Evolutionary conservation across 2,888 invertebrate species (phyloP).

Genomic region (Himalopsyche tibetana): DNA sequence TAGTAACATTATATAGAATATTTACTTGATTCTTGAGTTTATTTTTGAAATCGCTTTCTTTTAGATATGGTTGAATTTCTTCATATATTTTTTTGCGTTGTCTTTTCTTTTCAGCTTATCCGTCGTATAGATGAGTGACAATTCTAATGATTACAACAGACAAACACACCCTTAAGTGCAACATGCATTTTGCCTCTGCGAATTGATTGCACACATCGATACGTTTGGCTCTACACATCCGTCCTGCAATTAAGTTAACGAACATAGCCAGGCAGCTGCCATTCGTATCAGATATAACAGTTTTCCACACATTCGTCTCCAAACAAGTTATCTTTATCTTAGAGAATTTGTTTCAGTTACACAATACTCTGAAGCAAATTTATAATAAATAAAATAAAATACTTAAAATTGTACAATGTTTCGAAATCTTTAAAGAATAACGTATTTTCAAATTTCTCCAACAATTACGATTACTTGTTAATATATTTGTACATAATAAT

Average conservation of each 20-base stretch:
- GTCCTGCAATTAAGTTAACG: neutral
- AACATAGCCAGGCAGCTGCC: neutral
- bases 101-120: neutral
- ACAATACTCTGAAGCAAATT: too few species aligned
- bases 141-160: neutral
- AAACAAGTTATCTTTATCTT: neutral
- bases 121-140: neutral
- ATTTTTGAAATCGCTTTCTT: too few species aligned
- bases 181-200: neutral
- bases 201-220: slow-evolving; percentile 20
- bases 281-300: neutral
- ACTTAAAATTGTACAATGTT: too few species aligned
- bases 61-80: too few species aligned
- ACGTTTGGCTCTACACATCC: neutral
- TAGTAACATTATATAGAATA: too few species aligned
- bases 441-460: too few species aligned
- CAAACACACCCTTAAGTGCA: neutral
- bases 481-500: too few species aligned
- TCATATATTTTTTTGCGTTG: neutral
- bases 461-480: too few species aligned
- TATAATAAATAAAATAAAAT: too few species aligned
- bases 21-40: too few species aligned
- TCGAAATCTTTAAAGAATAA: too few species aligned
- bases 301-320: neutral
- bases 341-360: too few species aligned